Evolutionary conservation across 2,113 vertebrate genomes (phyloP), one percentile per base, ranked within the genome.

Genomic region (Cyprinodon variegatus): DNA sequence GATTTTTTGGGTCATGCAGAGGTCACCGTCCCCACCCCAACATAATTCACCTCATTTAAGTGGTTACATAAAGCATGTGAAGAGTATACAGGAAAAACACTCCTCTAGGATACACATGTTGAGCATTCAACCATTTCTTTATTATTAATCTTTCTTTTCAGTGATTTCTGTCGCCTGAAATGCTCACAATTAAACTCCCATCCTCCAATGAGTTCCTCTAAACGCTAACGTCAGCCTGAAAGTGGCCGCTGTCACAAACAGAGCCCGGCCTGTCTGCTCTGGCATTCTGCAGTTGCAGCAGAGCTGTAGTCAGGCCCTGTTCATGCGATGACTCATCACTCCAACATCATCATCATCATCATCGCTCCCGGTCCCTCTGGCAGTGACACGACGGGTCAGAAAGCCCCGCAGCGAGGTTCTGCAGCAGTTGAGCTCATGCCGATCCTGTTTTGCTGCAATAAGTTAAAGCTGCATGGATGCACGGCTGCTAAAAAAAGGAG

Each of bases 401-500:
- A 4, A 48, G 37, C 45, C 8, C 53, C 38, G 15, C 64, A 71
- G 68, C 50, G 29, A 29, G 17, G 22, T 63, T 40, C 15, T 53
- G 50, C 45, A 75, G 20, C 41, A 68, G 53, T 15, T 14, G 39
- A 38, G 43, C 60, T 65, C 41, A 22, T n/a, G 38, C 22, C 39
- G 20, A 20, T 37, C 63, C 15, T 17, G 11, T 45, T 65, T 74
- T 39, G 20, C 17, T 53, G 22, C 65, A 73, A 57, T 73, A 40
- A 63, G 48, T 8, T 45, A 65, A 37, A 66, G 61, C 50, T 40
- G 57, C 41, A 39, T 72, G 53, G 48, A 22, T 60, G 50, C 53
- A 63, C 45, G 11, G 65, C 17, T 69, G 65, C 70, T 69, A 74
- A 69, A 72, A 79, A 79, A 69, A 59, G 40, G n/a, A 29, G n/a